Evolutionary conservation across 2,797 vertebrate species (phyloP).

Genomic region (Phyllotis vaccarum): DNA sequence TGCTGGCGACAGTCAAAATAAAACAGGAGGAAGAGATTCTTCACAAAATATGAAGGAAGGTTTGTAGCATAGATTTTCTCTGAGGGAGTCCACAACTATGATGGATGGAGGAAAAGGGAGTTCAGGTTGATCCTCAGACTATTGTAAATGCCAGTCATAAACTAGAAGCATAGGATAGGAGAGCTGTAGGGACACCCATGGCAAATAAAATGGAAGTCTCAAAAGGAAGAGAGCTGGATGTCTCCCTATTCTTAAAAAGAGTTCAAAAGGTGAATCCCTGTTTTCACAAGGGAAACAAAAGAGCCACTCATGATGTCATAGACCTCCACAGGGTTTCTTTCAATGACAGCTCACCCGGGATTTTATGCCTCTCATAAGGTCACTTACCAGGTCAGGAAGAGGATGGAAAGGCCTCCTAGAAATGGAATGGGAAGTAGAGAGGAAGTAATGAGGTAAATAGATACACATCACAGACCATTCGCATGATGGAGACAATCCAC

Average conservation of each 20-base stretch:
- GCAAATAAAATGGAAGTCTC: neutral
- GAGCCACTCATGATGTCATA: accelerated
- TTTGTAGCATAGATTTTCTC: slow-evolving; percentile 34
- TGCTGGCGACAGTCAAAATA: neutral
- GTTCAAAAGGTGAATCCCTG: neutral
- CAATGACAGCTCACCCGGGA: neutral
- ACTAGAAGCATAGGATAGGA: neutral
- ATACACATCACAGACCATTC: neutral
- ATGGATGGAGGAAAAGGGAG: slow-evolving; percentile 10
- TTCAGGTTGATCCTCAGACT: neutral
- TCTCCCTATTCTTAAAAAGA: neutral
- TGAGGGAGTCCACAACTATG: slow-evolving; percentile 6
- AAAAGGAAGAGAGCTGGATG: neutral
- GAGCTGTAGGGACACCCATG: neutral
- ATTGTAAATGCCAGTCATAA: slow-evolving; percentile 6
- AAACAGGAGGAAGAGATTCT: neutral
- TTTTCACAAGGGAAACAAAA: neutral
- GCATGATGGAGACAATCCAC: neutral
- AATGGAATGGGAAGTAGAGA: neutral
- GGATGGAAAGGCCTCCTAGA: neutral
- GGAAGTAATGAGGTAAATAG: neutral
- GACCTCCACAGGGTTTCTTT: neutral
- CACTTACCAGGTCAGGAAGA: neutral
- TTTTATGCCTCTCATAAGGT: neutral
- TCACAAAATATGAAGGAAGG: neutral